Base-by-base conservation (phyloP, 2,797 vertebrate species). In the Enteromius radiatus region DNA sequence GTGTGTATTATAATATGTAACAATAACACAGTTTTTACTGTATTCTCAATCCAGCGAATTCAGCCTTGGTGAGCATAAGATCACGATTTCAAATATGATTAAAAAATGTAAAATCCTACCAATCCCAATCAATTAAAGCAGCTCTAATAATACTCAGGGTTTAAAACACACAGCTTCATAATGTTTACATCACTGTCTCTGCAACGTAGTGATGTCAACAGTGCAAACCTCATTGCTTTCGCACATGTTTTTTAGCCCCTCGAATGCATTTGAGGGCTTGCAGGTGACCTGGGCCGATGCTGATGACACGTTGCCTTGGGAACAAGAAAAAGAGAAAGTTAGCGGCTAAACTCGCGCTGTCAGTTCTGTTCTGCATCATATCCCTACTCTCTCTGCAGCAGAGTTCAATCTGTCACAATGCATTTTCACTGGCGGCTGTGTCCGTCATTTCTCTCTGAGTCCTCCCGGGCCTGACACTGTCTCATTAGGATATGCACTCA, bases 311-410 rank as follows among this genome's bases (percentile, higher is more conserved):
- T 74, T 81, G 21, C 21, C 70, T 75, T 64, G 59, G 80, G 59
- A 74, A 74, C 59, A 19, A 26, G 17, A 82, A 75, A 67, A 75
- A 67, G 33, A 75, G 80, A 70, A 81, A 41, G 59, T 67, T 74
- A 75, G 80, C 23, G 23, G 59, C 61, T 75, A 76, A 67, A 65
- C 45, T 75, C 45, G 6, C 17, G 49, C 71, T 38, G 73, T 82
- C 80, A 56, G 61, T 67, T 82, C 65, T 10, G 75, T 26, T 82
- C 70, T 76, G 36, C 33, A 28, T 82, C 80, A 82, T 64, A 56
- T 38, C 56, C 47, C 31, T 52, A 26, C 80, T 74, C 59, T 74
- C 8, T 36, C 80, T 38, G 59, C 31, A 2, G 45, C 33, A 2
- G 21, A 41, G 31, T 52, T 82, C 61, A 52, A 56, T 78, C 70